These are phyloP conservation scores for Pseudomugil gertrudae DNA, from an alignment of 2,797 vertebrate genomes.

Conservation along the genomic window DNA sequence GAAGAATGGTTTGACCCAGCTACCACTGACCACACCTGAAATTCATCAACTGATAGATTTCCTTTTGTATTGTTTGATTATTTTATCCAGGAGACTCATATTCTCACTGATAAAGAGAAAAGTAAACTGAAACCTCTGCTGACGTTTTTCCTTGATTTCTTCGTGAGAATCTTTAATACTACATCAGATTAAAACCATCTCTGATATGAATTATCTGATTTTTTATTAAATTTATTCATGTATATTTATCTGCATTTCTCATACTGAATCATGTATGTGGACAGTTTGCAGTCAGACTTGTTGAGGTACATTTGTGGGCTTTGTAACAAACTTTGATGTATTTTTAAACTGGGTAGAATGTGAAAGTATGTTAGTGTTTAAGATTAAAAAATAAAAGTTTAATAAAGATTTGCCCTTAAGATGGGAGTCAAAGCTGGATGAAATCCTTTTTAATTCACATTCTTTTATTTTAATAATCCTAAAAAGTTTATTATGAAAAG, in stretches of 20 bases:
- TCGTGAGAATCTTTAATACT: background rate
- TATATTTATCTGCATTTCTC: constrained; percentile 1
- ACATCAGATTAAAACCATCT: background rate
- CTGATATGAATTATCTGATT: background rate
- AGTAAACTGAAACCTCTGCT: background rate
- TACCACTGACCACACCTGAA: constrained; percentile 9
- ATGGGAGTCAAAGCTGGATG: background rate
- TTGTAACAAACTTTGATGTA: background rate
- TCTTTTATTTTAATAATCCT: no score
- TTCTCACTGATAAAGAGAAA: background rate
- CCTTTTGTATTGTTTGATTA: background rate
- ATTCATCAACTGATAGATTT: constrained; percentile 1
- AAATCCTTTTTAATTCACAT: no score
- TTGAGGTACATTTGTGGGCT: background rate
- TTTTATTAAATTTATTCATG: background rate
- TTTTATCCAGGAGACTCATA: no score
- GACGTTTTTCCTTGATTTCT: background rate
- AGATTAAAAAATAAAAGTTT: background rate
- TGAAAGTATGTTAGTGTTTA: background rate
- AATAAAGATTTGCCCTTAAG: background rate
- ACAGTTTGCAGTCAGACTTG: background rate
- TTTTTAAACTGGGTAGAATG: no score
- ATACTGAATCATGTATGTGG: background rate
- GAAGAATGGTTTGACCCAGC: background rate
- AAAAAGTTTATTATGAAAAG: no score